A percentile compares a stretch with the other conserved stretches of the same genome.
Evolutionary conservation across 2,888 invertebrate genomes (phyloP).

Genomic region (Augochlorella aurata): DNA sequence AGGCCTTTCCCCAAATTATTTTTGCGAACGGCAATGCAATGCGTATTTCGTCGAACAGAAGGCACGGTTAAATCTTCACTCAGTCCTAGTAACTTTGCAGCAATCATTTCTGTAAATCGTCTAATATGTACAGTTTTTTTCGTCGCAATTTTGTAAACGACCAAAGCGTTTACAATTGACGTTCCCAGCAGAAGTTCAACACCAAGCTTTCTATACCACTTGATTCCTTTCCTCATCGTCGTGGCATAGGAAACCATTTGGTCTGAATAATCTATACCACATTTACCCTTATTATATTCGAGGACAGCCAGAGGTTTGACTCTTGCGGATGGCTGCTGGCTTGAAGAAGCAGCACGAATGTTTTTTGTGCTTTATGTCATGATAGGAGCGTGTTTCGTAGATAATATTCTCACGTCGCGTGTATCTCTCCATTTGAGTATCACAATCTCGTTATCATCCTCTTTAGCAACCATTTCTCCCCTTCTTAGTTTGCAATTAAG

Average conservation of each 20-base stretch:
- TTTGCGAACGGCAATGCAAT: no score
- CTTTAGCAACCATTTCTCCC: constrained; percentile 67
- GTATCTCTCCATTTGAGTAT: constrained; percentile 73
- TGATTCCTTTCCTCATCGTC: constrained; percentile 46
- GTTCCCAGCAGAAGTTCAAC: constrained; percentile 40
- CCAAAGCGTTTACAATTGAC: constrained; percentile 36
- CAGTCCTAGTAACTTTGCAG: constrained; percentile 40
- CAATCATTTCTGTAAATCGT: constrained; percentile 37
- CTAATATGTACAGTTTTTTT: constrained; percentile 43
- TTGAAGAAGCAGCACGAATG: constrained; percentile 40
- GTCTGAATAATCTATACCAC: constrained; percentile 42
- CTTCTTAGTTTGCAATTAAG: constrained; percentile 24
- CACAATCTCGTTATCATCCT: constrained; percentile 73
- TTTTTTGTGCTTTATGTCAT: constrained; percentile 54
- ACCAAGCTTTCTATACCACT: constrained; percentile 36
- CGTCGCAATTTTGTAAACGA: constrained; percentile 45
- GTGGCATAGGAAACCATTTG: constrained; percentile 46
- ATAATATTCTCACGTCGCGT: constrained; percentile 72
- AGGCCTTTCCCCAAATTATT: no score
- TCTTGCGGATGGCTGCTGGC: constrained; percentile 35
- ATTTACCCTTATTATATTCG: constrained; percentile 34
- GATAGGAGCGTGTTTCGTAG: constrained; percentile 51
- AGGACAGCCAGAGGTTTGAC: constrained; percentile 34
- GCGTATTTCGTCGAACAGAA: constrained; percentile 1
- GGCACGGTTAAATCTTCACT: constrained; percentile 32